These are phyloP conservation scores for Neogobius melanostomus DNA, from an alignment of 2,113 vertebrate species.

Conservation along the genomic window DNA sequence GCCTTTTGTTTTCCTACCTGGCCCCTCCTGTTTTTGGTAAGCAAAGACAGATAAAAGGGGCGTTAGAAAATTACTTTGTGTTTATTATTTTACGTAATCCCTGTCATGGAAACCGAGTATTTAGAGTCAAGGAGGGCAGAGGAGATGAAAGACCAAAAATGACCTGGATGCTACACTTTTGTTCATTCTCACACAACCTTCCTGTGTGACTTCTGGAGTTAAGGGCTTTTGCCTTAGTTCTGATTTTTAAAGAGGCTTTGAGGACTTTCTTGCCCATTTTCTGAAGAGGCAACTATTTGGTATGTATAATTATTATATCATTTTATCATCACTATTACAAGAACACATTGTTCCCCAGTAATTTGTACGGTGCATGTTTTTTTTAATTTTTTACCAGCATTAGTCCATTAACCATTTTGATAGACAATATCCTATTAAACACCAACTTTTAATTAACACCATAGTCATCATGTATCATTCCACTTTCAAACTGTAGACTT, in stretches of 20 bases:
- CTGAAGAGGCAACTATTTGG: constrained; percentile 26
- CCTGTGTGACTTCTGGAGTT: constrained; percentile 60
- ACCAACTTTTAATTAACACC: neutral
- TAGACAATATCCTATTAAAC: neutral
- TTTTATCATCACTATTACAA: neutral
- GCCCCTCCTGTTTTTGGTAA: constrained; percentile 68
- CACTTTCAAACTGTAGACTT: neutral
- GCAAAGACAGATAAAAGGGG: constrained; percentile 54
- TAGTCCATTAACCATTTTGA: no score
- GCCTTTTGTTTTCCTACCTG: constrained; percentile 45
- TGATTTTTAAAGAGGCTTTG: constrained; percentile 11
- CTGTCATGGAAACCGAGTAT: constrained; percentile 58
- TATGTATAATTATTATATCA: constrained; percentile 11
- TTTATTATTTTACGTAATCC: constrained; percentile 69
- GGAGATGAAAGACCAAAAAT: constrained; percentile 73
- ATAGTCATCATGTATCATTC: neutral
- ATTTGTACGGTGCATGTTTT: neutral
- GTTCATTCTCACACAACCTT: constrained; percentile 41
- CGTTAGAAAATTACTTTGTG: constrained; percentile 66
- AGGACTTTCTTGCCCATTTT: constrained; percentile 27
- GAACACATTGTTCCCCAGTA: neutral
- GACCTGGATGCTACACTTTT: constrained; percentile 48
- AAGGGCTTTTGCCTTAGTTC: constrained; percentile 37
- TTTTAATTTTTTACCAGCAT: no score
- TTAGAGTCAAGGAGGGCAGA: constrained; percentile 65